A percentile compares a stretch with the other conserved stretches of the same genome.
phyloP scores from a whole-genome alignment of 1,140 invertebrate species.

The Aplysia californica region DNA sequence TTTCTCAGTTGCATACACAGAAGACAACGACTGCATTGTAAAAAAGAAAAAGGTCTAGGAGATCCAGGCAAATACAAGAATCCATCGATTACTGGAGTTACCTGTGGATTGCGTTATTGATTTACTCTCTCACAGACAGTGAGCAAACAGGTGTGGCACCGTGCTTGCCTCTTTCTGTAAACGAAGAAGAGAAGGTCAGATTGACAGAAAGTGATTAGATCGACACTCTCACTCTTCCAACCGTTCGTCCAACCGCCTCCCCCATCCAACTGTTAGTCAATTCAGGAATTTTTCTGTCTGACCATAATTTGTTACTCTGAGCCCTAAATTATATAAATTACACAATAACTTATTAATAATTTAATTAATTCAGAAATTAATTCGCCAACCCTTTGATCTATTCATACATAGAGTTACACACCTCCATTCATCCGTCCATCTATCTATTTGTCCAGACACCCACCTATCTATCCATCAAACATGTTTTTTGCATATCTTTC shows the following conservation, averaged over 20 bases:
- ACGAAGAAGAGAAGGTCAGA: no score
- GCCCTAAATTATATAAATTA: background rate
- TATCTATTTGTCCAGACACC: background rate
- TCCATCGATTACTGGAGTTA: no score
- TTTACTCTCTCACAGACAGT: background rate
- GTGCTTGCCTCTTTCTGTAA: no score
- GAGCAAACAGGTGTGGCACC: background rate
- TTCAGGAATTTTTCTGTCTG: background rate
- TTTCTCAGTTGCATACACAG: background rate
- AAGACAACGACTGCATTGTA: background rate
- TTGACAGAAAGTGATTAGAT: background rate
- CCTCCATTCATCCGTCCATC: background rate
- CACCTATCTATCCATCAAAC: background rate
- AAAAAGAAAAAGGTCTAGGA: background rate
- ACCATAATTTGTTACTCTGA: background rate
- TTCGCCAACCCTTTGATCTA: background rate
- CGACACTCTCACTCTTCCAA: background rate
- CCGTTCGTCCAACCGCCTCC: background rate
- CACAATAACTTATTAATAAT: background rate
- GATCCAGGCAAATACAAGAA: no score
- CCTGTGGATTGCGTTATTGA: background rate
- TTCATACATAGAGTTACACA: background rate
- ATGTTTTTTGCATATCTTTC: background rate
- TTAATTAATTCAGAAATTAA: background rate
- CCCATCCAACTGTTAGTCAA: background rate